phyloP scores from a whole-genome alignment of 2,797 vertebrate species.

The Rousettus madagascariensis region DNA sequence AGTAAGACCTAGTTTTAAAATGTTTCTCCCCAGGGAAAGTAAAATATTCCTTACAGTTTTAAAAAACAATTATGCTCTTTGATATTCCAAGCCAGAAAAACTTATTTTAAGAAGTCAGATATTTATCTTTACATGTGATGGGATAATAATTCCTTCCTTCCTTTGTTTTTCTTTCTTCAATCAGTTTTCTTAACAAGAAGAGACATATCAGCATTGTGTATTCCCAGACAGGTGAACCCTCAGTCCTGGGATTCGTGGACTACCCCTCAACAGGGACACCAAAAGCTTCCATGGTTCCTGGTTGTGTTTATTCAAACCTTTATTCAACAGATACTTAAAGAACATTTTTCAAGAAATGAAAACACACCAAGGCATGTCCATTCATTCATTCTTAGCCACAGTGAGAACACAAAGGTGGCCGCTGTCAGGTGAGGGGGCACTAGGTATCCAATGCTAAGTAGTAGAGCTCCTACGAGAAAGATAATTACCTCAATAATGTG shows the following conservation, averaged over 20 bases:
- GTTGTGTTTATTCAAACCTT: background rate
- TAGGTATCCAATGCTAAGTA: background rate
- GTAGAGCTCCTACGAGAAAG: background rate
- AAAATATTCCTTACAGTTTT: conserved; percentile 4
- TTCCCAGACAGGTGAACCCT: background rate
- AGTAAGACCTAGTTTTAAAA: background rate
- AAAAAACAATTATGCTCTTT: conserved; percentile 4
- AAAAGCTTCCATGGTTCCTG: background rate
- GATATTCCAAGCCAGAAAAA: conserved; percentile 9
- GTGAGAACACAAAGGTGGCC: too few species aligned
- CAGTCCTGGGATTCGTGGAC: background rate
- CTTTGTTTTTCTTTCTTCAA: background rate
- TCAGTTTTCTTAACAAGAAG: background rate
- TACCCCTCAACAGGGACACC: background rate
- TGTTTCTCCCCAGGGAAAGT: conserved; percentile 12
- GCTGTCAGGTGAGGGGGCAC: background rate
- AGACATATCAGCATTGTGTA: background rate
- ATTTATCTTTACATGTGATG: background rate
- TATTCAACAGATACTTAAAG: background rate
- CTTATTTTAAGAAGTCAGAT: conserved; percentile 1
- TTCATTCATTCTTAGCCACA: background rate
- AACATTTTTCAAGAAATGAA: background rate
- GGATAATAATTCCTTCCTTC: background rate
- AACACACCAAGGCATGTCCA: background rate
- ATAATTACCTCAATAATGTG: background rate